Percentiles rank a stretch among this genome's conserved stretches.
Evolutionary conservation across 2,797 vertebrate genomes (phyloP).

Genomic region (Thalassophryne amazonica): DNA sequence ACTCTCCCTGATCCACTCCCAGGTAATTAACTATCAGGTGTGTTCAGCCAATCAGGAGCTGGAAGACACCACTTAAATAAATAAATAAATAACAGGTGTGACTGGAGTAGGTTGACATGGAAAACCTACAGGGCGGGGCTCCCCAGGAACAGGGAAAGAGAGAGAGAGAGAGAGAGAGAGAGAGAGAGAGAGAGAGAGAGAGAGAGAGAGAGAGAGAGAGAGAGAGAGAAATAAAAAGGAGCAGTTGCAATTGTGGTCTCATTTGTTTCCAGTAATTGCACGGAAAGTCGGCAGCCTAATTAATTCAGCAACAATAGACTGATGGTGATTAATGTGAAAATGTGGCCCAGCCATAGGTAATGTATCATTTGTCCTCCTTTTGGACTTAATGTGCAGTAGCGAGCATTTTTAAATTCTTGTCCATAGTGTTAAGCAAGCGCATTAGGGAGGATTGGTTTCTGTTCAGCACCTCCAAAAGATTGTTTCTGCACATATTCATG

Average conservation of each 20-base stretch:
- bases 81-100: too few species aligned
- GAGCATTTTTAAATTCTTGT: conserved; percentile 35
- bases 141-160: too few species aligned
- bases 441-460: conserved; percentile 36
- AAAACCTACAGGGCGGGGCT: too few species aligned
- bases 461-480: conserved; percentile 44
- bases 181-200: too few species aligned
- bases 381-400: conserved; percentile 23
- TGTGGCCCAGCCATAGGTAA: conserved; percentile 13
- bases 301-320: conserved; percentile 38
- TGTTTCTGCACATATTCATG: conserved; percentile 66
- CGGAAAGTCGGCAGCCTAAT: conserved; percentile 30
- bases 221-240: too few species aligned
- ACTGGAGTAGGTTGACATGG: too few species aligned
- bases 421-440: conserved; percentile 41
- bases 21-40: too few species aligned
- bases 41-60: too few species aligned
- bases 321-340: conserved; percentile 33
- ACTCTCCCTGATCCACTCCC: too few species aligned
- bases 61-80: too few species aligned
- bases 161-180: too few species aligned
- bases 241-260: not conserved
- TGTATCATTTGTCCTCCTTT: conserved; percentile 18
- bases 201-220: too few species aligned
- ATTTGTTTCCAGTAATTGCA: conserved; percentile 45